Percentiles rank a stretch among this genome's conserved stretches.
Evolutionary conservation across 2,797 vertebrate species (phyloP).

Genomic region (Neoniphon sammara): DNA sequence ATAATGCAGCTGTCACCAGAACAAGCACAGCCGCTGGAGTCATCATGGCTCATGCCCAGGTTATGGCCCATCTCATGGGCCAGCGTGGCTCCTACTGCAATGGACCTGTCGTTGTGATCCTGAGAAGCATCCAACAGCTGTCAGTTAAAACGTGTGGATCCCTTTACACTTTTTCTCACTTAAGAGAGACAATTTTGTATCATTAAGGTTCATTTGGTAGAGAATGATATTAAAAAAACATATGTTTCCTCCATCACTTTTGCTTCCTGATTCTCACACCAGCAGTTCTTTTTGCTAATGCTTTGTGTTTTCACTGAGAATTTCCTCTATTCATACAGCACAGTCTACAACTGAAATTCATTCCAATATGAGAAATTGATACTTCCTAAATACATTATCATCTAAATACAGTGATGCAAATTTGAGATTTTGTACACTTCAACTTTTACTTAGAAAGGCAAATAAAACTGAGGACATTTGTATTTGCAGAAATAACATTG

Average conservation of each 20-base stretch:
- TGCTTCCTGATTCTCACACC: neutral
- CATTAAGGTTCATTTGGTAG: neutral
- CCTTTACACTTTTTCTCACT: neutral
- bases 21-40: slow-evolving; percentile 80
- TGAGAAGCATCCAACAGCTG: slow-evolving; percentile 41
- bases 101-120: slow-evolving; percentile 78
- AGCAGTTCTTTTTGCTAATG: neutral
- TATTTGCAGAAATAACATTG: no score
- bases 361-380: no score
- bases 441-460: no score
- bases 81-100: slow-evolving; percentile 82
- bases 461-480: no score
- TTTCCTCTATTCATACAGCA: no score
- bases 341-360: no score
- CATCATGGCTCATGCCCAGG: slow-evolving; percentile 85
- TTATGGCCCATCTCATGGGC: slow-evolving; percentile 89
- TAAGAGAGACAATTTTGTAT: neutral
- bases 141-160: neutral
- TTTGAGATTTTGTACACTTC: no score
- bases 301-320: no score
- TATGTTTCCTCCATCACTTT: neutral
- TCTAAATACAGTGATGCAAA: no score
- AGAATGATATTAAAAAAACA: neutral
- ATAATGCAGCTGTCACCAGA: slow-evolving; percentile 80
- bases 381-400: no score